Evolutionary conservation across 2,888 invertebrate species (phyloP).

Genomic region (Elegia similella): DNA sequence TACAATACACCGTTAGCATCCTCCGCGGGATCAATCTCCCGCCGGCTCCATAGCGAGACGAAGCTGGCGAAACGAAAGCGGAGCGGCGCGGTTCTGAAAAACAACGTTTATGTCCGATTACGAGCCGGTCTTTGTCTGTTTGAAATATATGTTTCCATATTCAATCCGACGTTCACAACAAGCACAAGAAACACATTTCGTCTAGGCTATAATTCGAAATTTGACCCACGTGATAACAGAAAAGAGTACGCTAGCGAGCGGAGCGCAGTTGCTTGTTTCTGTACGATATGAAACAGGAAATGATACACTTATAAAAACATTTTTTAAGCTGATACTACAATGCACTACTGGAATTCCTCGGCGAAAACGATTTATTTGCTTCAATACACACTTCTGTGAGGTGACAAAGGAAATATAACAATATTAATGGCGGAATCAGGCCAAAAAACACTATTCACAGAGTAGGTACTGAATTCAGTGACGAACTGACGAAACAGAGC

Average conservation of each 20-base stretch:
- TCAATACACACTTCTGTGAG: conserved; percentile 32
- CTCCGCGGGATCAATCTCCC: conserved; percentile 51
- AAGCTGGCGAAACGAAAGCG: conserved; percentile 43
- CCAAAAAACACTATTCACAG: conserved; percentile 66
- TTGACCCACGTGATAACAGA: conserved; percentile 79
- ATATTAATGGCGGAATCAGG: conserved; percentile 74
- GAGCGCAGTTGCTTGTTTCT: conserved; percentile 75
- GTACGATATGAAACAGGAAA: conserved; percentile 75
- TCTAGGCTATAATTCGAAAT: conserved; percentile 61
- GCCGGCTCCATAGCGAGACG: conserved; percentile 63
- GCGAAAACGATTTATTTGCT: conserved; percentile 11
- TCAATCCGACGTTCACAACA: conserved; percentile 27
- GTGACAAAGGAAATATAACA: conserved; percentile 53
- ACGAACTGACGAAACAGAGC: conserved; percentile 61
- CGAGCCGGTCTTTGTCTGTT: conserved; percentile 57
- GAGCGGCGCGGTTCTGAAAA: conserved; percentile 73
- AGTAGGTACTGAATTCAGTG: conserved; percentile 62
- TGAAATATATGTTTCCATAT: conserved; percentile 32
- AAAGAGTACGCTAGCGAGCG: conserved; percentile 70
- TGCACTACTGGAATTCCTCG: conserved; percentile 17
- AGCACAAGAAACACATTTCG: conserved; percentile 25
- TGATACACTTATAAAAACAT: conserved; percentile 63
- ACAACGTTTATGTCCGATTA: conserved; percentile 65
- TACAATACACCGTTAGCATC: conserved; percentile 45
- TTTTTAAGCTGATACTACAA: conserved; percentile 32